Conservation (phyloP, 2,888 invertebrate species). For the Oscheius sp. region DNA sequence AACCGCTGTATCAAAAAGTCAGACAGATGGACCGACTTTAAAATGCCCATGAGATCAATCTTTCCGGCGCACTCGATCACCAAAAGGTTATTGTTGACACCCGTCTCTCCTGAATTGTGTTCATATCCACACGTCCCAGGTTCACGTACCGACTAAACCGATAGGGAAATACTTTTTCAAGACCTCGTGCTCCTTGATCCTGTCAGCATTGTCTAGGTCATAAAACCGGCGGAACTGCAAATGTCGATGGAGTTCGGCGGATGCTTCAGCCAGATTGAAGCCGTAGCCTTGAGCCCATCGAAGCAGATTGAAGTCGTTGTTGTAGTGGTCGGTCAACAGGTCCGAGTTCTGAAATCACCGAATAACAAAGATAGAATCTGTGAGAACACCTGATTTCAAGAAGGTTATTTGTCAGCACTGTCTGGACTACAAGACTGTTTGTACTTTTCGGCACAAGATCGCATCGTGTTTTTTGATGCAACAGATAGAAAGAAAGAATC, state of each 20-base stretch:
- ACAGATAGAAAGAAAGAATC: too few species aligned
- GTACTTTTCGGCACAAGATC: too few species aligned
- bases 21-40: slow-evolving; percentile 60
- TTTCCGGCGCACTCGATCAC: slow-evolving; percentile 66
- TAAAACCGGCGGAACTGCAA: slow-evolving; percentile 59
- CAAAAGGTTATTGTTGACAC: slow-evolving; percentile 57
- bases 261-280: slow-evolving; percentile 56
- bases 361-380: too few species aligned
- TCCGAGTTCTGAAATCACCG: slow-evolving; percentile 48
- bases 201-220: slow-evolving; percentile 53
- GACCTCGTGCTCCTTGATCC: slow-evolving; percentile 54
- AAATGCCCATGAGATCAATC: slow-evolving; percentile 64
- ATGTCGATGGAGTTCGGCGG: slow-evolving; percentile 55
- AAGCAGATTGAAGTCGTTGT: slow-evolving; percentile 63
- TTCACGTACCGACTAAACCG: slow-evolving; percentile 56
- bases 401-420: too few species aligned
- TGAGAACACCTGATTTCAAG: too few species aligned
- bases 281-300: slow-evolving; percentile 63
- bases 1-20: slow-evolving; percentile 62
- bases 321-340: slow-evolving; percentile 58
- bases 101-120: slow-evolving; percentile 54
- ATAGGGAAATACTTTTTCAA: slow-evolving; percentile 64
- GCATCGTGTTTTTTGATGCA: too few species aligned
- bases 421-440: too few species aligned
- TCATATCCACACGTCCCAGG: neutral